These are phyloP conservation scores for Manduca sexta DNA, from an alignment of 1,140 invertebrate genomes.

Conservation along the genomic window DNA sequence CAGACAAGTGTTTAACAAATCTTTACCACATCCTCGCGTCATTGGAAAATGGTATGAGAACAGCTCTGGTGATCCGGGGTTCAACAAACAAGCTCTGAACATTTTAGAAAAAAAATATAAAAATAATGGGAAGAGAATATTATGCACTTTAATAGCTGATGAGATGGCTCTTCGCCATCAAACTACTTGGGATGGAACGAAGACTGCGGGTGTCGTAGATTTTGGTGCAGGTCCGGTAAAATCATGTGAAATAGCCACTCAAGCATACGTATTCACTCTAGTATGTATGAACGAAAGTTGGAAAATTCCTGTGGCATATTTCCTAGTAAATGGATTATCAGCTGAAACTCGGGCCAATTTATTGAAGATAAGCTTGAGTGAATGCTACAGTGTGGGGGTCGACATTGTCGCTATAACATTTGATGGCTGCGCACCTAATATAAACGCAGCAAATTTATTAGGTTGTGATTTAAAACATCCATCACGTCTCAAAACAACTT, in stretches of 20 bases:
- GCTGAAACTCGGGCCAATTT: slow-evolving; percentile 28
- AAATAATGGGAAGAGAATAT: slow-evolving; percentile 6
- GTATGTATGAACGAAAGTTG: slow-evolving; percentile 29
- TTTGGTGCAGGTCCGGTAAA: background rate
- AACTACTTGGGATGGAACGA: background rate
- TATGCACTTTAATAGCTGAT: slow-evolving; percentile 15
- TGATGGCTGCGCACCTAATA: slow-evolving; percentile 31
- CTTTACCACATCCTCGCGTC: slow-evolving; percentile 27
- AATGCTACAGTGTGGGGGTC: slow-evolving; percentile 24
- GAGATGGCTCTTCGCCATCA: slow-evolving; percentile 22
- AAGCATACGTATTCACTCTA: slow-evolving; percentile 37
- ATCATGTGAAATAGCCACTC: slow-evolving; percentile 17
- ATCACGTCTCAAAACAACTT: slow-evolving; percentile 26
- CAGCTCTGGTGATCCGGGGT: slow-evolving; percentile 21
- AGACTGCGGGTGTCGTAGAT: background rate
- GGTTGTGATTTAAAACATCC: slow-evolving; percentile 19
- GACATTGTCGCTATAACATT: slow-evolving; percentile 20
- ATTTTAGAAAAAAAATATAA: slow-evolving; percentile 13
- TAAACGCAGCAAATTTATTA: slow-evolving; percentile 10
- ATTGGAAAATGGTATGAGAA: slow-evolving; percentile 35
- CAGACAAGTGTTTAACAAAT: slow-evolving; percentile 23
- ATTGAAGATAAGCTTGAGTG: slow-evolving; percentile 20
- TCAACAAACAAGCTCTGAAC: slow-evolving; percentile 16
- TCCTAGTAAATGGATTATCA: slow-evolving; percentile 26
- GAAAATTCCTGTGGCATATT: slow-evolving; percentile 43